phyloP scores from a whole-genome alignment of 2,797 vertebrate genomes.

The Schizopygopsis malacanthus region DNA sequence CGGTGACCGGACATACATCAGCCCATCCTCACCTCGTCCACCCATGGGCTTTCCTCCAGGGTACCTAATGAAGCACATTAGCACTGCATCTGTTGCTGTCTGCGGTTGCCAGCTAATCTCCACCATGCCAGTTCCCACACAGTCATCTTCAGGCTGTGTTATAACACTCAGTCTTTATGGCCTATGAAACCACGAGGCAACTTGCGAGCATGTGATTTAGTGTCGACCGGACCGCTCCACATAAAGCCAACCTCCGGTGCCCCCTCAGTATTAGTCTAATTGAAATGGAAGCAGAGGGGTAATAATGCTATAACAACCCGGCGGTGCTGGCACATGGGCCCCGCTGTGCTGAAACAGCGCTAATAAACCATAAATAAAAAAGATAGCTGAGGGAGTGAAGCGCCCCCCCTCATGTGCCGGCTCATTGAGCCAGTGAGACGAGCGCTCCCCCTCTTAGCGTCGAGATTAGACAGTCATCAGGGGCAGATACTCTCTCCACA shows the following conservation, averaged over 20 bases:
- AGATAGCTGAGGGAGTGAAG: slow-evolving; percentile 56
- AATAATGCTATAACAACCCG: slow-evolving; percentile 72
- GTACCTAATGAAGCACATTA: slow-evolving; percentile 64
- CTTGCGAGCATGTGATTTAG: slow-evolving; percentile 70
- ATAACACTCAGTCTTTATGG: slow-evolving; percentile 65
- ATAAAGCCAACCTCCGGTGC: slow-evolving; percentile 56
- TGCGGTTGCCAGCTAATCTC: slow-evolving; percentile 58
- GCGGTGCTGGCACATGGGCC: slow-evolving; percentile 47
- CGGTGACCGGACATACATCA: slow-evolving; percentile 20
- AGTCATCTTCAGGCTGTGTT: slow-evolving; percentile 47
- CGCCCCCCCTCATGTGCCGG: slow-evolving; percentile 52
- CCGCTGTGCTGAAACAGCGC: slow-evolving; percentile 62
- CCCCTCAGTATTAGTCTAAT: slow-evolving; percentile 70
- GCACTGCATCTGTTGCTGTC: slow-evolving; percentile 60
- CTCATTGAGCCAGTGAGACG: slow-evolving; percentile 71
- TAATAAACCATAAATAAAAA: slow-evolving; percentile 75
- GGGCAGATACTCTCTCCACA: slow-evolving; percentile 52
- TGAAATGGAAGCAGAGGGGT: slow-evolving; percentile 71
- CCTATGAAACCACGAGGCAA: slow-evolving; percentile 60
- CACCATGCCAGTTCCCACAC: slow-evolving; percentile 48
- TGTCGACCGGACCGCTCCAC: slow-evolving; percentile 54
- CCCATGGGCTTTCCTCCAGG: slow-evolving; percentile 50
- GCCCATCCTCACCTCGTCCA: slow-evolving; percentile 30
- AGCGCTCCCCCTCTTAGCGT: slow-evolving; percentile 53
- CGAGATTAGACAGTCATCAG: slow-evolving; percentile 65